Evolutionary conservation across 2,113 vertebrate genomes (phyloP).

Genomic region (Entelurus aequoreus): DNA sequence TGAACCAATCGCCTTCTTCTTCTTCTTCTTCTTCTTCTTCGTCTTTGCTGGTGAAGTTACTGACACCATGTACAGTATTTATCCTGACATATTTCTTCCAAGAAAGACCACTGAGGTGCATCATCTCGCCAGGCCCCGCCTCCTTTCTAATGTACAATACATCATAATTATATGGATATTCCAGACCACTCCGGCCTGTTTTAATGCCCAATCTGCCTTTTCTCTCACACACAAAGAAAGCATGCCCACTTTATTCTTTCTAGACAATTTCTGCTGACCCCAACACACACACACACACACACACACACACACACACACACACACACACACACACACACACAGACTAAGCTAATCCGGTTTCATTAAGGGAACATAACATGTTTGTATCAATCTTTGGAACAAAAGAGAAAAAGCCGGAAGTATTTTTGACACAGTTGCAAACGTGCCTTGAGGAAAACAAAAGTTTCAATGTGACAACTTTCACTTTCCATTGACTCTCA

Average conservation of each 20-base stretch:
- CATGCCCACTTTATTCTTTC: constrained; percentile 8
- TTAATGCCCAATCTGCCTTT: constrained; percentile 14
- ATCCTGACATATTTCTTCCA: constrained; percentile 21
- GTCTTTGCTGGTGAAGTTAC: constrained; percentile 13
- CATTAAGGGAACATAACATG: constrained; percentile 52
- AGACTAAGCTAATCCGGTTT: constrained; percentile 48
- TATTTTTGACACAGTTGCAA: constrained; percentile 69
- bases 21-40: constrained; percentile 4
- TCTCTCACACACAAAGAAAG: constrained; percentile 21
- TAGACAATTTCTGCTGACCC: too few species aligned
- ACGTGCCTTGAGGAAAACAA: constrained; percentile 65
- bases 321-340: constrained; percentile 22
- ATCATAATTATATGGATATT: not conserved
- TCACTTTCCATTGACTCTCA: too few species aligned
- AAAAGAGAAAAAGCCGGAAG: constrained; percentile 62
- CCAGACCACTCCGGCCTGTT: constrained; percentile 23
- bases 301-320: constrained; percentile 22
- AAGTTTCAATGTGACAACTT: too few species aligned
- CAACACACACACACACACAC: constrained; percentile 20
- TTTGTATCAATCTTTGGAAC: constrained; percentile 64
- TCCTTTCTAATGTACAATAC: constrained; percentile 1
- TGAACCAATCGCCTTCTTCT: constrained; percentile 29
- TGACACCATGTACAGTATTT: constrained; percentile 33
- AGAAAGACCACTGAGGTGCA: constrained; percentile 58
- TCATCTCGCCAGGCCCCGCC: constrained; percentile 45